Evolutionary conservation across 2,888 invertebrate species (phyloP).

Genomic region (Noctua janthe): DNA sequence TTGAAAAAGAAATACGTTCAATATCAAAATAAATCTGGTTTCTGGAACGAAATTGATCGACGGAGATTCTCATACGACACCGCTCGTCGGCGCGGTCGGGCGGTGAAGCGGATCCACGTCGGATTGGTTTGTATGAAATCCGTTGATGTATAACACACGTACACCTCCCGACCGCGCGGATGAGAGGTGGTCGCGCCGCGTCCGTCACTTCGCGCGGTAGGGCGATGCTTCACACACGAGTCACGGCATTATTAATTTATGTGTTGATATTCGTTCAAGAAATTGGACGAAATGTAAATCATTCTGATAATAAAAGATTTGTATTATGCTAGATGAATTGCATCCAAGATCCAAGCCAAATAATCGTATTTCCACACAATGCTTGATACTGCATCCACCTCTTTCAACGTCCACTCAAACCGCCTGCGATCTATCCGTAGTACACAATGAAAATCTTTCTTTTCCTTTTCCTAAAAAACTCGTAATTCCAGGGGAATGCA

Average conservation of each 20-base stretch:
- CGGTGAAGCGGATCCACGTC: too few species aligned
- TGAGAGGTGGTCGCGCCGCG: too few species aligned
- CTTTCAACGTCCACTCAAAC: slow-evolving; percentile 13
- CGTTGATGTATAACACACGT: too few species aligned
- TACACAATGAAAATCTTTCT: slow-evolving; percentile 28
- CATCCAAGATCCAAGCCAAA: not conserved
- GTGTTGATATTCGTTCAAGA: not conserved
- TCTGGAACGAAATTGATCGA: not conserved
- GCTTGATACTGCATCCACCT: slow-evolving; percentile 1
- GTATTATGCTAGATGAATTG: not conserved
- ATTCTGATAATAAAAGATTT: not conserved
- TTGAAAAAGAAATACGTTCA: not conserved
- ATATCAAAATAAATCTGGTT: not conserved
- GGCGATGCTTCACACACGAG: too few species aligned
- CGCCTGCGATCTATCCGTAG: slow-evolving; percentile 21
- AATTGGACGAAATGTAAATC: not conserved
- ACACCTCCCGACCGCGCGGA: too few species aligned
- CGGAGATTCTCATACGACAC: too few species aligned
- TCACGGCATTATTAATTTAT: too few species aligned
- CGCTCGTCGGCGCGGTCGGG: too few species aligned
- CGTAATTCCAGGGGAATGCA: slow-evolving; percentile 84
- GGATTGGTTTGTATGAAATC: too few species aligned
- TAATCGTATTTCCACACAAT: not conserved
- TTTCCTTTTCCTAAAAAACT: slow-evolving; percentile 25
- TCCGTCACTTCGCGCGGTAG: too few species aligned